A percentile compares a stretch with the other conserved stretches of the same genome.
Evolutionary conservation across 2,113 vertebrate genomes (phyloP).

Genomic region (Cynocephalus volans): DNA sequence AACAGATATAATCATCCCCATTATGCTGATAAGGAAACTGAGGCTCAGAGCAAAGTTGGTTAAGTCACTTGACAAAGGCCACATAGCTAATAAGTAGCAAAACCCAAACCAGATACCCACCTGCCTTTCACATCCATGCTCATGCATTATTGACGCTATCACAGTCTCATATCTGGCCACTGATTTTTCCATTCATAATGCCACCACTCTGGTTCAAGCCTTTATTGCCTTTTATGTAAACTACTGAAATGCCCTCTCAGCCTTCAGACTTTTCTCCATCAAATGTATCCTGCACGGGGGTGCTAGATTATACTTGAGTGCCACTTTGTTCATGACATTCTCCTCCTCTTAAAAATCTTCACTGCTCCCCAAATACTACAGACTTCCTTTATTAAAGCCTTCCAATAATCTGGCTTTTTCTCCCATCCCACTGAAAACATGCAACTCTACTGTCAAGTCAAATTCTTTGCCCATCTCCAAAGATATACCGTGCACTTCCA

Average conservation of each 20-base stretch:
- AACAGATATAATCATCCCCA: background rate
- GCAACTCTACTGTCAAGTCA: background rate
- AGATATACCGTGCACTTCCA: background rate
- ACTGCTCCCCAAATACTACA: background rate
- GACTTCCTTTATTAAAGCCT: background rate
- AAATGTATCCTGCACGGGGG: background rate
- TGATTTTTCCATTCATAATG: background rate
- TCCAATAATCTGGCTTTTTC: background rate
- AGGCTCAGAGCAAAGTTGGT: background rate
- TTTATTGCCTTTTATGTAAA: background rate
- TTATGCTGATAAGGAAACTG: background rate
- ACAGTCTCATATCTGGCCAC: background rate
- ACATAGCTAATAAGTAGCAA: background rate
- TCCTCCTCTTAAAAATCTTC: background rate
- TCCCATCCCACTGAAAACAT: background rate
- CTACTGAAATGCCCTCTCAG: background rate
- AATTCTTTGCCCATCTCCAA: background rate
- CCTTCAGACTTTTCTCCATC: background rate
- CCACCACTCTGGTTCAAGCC: background rate
- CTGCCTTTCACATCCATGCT: background rate
- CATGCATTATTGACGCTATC: background rate
- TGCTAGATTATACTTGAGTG: background rate
- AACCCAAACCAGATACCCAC: background rate
- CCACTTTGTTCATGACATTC: background rate
- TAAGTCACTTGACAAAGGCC: background rate